Conservation (phyloP, 2,888 invertebrate species). For the Apamea monoglypha region DNA sequence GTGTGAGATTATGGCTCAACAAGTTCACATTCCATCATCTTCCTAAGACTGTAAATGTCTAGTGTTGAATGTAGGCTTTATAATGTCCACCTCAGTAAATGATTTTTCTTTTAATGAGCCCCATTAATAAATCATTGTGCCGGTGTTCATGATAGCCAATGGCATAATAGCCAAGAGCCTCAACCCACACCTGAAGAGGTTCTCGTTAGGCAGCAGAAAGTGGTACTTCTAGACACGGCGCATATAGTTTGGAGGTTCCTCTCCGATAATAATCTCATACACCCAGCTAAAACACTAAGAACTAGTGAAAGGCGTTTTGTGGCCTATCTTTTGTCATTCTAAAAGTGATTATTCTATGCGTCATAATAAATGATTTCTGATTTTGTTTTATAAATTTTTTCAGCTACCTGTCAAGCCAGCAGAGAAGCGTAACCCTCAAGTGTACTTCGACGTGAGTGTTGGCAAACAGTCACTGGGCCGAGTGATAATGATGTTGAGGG, state of each 20-base stretch:
- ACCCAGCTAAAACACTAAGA: background rate
- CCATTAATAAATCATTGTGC: no score
- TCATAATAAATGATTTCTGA: no score
- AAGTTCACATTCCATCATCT: conserved; percentile 22
- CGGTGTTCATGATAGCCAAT: no score
- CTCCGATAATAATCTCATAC: no score
- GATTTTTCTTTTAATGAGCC: background rate
- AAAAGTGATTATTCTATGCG: no score
- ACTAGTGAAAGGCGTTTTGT: background rate
- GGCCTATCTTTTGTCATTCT: background rate
- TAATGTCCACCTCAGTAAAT: background rate
- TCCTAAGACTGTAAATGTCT: conserved; percentile 9
- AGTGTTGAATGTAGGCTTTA: background rate
- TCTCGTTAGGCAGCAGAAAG: no score
- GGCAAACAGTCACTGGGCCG: conserved; percentile 97
- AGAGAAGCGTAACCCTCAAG: conserved; percentile 94
- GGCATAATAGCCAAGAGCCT: no score
- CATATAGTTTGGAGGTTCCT: no score
- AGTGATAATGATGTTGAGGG: conserved; percentile 97
- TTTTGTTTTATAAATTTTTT: conserved; percentile 56
- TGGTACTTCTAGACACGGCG: no score
- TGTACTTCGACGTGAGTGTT: conserved; percentile 98
- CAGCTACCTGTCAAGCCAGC: conserved; percentile 79
- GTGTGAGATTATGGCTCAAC: conserved; percentile 11
- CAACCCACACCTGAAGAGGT: no score